Evolutionary conservation across 2,113 vertebrate genomes (phyloP).

Genomic region (Phaethon lepturus): DNA sequence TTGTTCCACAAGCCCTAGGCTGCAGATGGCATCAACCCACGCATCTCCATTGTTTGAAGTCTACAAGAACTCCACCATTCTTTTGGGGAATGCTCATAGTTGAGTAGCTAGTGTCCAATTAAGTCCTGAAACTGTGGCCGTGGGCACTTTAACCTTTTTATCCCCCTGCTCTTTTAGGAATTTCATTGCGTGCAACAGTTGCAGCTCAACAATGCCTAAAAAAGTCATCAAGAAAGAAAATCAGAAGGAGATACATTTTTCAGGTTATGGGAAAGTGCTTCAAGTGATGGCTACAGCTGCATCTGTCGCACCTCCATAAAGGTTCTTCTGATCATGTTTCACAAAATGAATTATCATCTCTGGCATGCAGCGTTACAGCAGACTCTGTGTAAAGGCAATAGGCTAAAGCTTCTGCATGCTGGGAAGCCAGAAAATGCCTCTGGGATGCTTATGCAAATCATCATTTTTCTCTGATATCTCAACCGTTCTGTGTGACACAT

Average conservation of each 20-base stretch:
- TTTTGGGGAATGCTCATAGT: constrained; percentile 52
- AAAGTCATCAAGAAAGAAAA: constrained; percentile 37
- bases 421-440: constrained; percentile 35
- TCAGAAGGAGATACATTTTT: background rate
- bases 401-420: constrained; percentile 21
- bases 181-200: constrained; percentile 20
- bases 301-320: constrained; percentile 28
- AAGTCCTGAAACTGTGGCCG: constrained; percentile 70
- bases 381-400: background rate
- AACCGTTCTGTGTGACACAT: background rate
- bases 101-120: constrained; percentile 75
- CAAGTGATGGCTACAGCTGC: constrained; percentile 14
- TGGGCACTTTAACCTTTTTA: constrained; percentile 74
- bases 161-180: constrained; percentile 30
- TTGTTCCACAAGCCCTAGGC: constrained; percentile 82
- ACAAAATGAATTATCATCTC: constrained; percentile 21
- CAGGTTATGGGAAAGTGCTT: background rate
- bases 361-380: background rate
- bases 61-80: constrained; percentile 76
- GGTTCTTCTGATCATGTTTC: constrained; percentile 40
- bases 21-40: constrained; percentile 95
- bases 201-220: constrained; percentile 13
- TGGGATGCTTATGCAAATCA: constrained; percentile 16
- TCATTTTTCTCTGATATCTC: constrained; percentile 13
- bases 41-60: constrained; percentile 87